phyloP scores from a whole-genome alignment of 2,888 invertebrate genomes.

The Autographa pulchrina region DNA sequence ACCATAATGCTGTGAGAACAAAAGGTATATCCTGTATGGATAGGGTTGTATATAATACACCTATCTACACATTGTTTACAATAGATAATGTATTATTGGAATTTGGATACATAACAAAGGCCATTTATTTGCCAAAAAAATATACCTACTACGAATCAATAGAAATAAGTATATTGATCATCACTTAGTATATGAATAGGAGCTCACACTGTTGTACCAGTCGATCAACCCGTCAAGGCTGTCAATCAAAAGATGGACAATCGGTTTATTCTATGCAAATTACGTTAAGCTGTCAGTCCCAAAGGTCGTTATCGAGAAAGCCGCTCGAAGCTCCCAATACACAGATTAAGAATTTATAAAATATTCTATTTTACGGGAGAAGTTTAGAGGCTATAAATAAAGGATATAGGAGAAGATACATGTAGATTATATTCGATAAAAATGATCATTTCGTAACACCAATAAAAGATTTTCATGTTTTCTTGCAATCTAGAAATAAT shows the following conservation, averaged over 20 bases:
- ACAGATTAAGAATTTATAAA: slow-evolving; percentile 3
- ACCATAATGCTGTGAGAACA: too few relatives aligned
- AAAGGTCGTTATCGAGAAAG: slow-evolving; percentile 14
- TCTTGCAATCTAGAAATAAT: too few relatives aligned
- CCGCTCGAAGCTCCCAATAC: neutral
- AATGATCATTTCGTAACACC: too few relatives aligned
- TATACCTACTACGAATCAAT: slow-evolving; percentile 14
- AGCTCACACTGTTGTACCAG: slow-evolving; percentile 10
- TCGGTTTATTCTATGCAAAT: slow-evolving; percentile 35
- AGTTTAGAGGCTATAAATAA: too few relatives aligned
- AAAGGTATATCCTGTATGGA: too few relatives aligned
- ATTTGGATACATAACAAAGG: too few relatives aligned
- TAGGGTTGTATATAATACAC: too few relatives aligned
- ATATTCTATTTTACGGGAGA: neutral
- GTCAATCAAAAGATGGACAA: slow-evolving; percentile 20
- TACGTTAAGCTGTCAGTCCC: slow-evolving; percentile 13
- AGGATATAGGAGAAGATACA: too few relatives aligned
- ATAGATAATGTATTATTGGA: too few relatives aligned
- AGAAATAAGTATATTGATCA: slow-evolving; percentile 16
- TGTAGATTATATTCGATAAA: too few relatives aligned
- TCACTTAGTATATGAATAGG: neutral
- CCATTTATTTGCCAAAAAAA: neutral
- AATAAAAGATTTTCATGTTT: too few relatives aligned
- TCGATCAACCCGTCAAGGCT: slow-evolving; percentile 5
- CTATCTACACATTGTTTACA: too few relatives aligned